A percentile compares a stretch with the other conserved stretches of the same genome.
phyloP scores from a whole-genome alignment of 1,140 invertebrate genomes.

The Panulirus ornatus region DNA sequence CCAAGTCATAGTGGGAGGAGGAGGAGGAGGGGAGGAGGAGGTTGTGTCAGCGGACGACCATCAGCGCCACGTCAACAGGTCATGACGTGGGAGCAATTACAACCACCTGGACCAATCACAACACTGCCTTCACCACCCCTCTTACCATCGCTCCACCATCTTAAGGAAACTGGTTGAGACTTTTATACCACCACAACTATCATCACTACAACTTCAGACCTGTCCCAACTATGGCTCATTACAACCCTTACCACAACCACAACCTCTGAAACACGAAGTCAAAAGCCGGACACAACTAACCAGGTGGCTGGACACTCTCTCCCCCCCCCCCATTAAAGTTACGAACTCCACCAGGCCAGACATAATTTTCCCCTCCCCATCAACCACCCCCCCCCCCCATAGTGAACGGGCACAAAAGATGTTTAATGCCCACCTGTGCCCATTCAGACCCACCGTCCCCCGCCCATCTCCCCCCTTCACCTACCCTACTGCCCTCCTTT shows the following conservation, averaged over 20 bases:
- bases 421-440: not conserved
- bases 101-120: no score
- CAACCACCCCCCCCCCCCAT: not conserved
- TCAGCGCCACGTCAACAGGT: no score
- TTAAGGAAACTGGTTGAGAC: no score
- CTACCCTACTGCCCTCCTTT: constrained; percentile 10
- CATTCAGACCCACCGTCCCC: not conserved
- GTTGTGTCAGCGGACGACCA: no score
- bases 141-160: not conserved
- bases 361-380: not conserved
- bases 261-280: not conserved
- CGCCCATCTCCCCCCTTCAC: not conserved
- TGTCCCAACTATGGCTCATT: no score
- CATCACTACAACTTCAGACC: no score
- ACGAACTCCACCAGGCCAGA: not conserved
- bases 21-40: no score
- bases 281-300: not conserved
- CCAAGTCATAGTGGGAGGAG: no score
- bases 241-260: not conserved
- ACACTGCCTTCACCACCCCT: not conserved
- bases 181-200: no score
- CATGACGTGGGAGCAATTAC: no score
- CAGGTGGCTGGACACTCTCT: not conserved
- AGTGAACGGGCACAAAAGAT: not conserved
- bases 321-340: constrained; percentile 7